These are phyloP conservation scores for Echeneis naucrates DNA, from an alignment of 2,797 vertebrate species.

Conservation along the genomic window DNA sequence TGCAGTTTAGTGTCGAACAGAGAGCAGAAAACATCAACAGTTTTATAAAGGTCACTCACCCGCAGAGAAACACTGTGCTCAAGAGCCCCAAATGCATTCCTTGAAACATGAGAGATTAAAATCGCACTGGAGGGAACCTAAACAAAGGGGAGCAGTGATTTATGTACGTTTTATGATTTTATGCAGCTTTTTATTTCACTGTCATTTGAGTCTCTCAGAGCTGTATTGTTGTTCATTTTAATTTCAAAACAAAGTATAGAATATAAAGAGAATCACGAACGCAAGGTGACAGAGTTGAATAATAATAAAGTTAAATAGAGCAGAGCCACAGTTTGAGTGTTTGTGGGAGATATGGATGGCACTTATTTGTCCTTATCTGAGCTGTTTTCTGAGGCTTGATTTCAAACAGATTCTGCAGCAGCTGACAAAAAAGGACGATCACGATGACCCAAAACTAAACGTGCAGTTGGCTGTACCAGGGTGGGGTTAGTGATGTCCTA, in stretches of 20 bases:
- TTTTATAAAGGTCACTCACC: constrained; percentile 47
- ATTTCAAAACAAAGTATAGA: constrained; percentile 7
- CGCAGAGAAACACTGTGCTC: constrained; percentile 15
- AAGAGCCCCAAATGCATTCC: constrained; percentile 1
- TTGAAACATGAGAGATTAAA: constrained; percentile 36
- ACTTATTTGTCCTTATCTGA: not conserved
- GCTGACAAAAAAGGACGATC: not conserved
- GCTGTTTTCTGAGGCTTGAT: too few relatives aligned
- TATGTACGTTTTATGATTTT: not conserved
- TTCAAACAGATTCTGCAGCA: not conserved
- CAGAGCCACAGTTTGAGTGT: constrained; percentile 7
- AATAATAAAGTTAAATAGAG: constrained; percentile 1
- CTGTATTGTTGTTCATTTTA: not conserved
- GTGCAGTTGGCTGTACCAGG: not conserved
- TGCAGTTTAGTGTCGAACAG: constrained; percentile 21
- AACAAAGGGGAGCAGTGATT: constrained; percentile 23
- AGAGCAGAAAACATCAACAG: constrained; percentile 3
- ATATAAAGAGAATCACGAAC: constrained; percentile 1
- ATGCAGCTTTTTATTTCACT: constrained; percentile 10
- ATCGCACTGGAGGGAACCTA: constrained; percentile 11
- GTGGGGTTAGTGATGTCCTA: constrained; percentile 30
- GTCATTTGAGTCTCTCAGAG: constrained; percentile 1
- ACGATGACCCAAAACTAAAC: not conserved
- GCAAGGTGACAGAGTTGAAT: not conserved
- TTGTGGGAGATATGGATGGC: constrained; percentile 1